These are phyloP conservation scores for Leptopilina syphax DNA, from an alignment of 2,888 invertebrate genomes.

Conservation along the genomic window DNA sequence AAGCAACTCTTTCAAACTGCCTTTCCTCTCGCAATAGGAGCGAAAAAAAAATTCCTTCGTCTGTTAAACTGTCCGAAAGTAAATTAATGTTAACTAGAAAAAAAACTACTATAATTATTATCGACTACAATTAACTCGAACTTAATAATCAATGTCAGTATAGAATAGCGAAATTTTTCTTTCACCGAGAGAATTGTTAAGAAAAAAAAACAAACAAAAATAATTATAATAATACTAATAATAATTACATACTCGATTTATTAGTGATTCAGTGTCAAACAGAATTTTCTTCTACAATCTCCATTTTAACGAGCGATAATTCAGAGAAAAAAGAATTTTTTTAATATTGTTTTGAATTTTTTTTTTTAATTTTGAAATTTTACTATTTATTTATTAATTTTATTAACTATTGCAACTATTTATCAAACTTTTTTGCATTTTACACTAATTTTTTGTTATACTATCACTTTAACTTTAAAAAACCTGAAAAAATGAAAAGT, in stretches of 20 bases:
- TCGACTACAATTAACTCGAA: constrained; percentile 61
- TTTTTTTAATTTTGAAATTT: no score
- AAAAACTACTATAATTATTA: constrained; percentile 45
- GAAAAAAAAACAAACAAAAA: constrained; percentile 43
- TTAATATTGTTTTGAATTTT: no score
- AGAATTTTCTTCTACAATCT: no score
- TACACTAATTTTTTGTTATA: no score
- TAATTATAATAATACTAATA: not conserved
- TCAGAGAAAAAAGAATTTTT: no score
- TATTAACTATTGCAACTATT: no score
- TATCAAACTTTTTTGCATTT: no score
- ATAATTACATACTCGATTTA: constrained; percentile 46
- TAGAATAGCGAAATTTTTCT: constrained; percentile 32
- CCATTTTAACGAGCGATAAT: no score
- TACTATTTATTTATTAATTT: no score
- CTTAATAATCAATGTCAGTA: constrained; percentile 59
- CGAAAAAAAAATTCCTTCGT: constrained; percentile 53
- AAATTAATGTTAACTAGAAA: constrained; percentile 51
- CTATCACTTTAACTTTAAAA: no score
- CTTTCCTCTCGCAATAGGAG: constrained; percentile 45
- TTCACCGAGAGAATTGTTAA: not conserved
- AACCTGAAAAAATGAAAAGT: no score
- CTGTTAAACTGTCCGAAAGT: constrained; percentile 63
- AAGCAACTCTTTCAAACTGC: constrained; percentile 34
- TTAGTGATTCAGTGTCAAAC: no score